phyloP scores from a whole-genome alignment of 2,888 invertebrate species.

The Cynaeus angustus region DNA sequence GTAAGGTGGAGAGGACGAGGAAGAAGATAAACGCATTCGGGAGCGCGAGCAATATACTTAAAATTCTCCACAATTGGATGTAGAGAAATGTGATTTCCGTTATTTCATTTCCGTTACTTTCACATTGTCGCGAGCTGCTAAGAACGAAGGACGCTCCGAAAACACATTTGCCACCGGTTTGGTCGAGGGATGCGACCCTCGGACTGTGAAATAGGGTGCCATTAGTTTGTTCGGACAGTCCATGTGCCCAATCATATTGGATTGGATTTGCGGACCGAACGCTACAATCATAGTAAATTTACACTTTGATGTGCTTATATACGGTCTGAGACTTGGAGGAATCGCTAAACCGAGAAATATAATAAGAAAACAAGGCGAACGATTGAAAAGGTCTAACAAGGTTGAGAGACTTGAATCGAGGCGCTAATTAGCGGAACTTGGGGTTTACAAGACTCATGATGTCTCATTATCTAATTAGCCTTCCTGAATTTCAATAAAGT shows the following conservation, averaged over 20 bases:
- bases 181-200: constrained; percentile 55
- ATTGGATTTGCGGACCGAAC: constrained; percentile 53
- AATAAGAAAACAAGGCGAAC: constrained; percentile 29
- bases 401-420: not conserved
- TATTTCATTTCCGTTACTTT: constrained; percentile 57
- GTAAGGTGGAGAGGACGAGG: constrained; percentile 26
- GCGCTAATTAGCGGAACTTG: constrained; percentile 4
- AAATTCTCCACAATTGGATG: constrained; percentile 57
- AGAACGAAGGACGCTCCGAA: constrained; percentile 27
- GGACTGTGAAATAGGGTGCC: constrained; percentile 64
- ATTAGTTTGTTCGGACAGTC: constrained; percentile 58
- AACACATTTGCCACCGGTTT: constrained; percentile 51
- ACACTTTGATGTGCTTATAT: constrained; percentile 52
- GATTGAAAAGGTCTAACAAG: constrained; percentile 26
- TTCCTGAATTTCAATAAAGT: no score
- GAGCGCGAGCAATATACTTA: constrained; percentile 51
- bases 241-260: constrained; percentile 51
- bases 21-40: constrained; percentile 51
- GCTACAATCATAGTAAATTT: constrained; percentile 52
- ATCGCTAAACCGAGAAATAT: constrained; percentile 12
- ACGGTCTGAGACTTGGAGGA: constrained; percentile 19
- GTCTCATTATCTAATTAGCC: no score
- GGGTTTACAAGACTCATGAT: no score
- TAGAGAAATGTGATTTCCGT: constrained; percentile 57
- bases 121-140: constrained; percentile 49